Conservation (phyloP, 1,140 invertebrate genomes). For the Planococcus citri region DNA sequence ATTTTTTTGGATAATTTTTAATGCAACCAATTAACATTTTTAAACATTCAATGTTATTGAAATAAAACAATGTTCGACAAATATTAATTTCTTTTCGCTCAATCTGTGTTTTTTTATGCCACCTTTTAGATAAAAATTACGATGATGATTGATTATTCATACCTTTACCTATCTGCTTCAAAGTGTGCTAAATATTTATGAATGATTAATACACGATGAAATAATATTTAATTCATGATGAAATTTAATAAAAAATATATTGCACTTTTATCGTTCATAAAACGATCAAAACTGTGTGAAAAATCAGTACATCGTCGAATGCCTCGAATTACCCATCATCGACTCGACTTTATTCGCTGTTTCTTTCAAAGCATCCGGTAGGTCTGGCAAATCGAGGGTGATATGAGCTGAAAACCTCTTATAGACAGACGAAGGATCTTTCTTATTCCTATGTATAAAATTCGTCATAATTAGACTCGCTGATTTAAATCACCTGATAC, state of each 20-base stretch:
- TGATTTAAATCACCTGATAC: no score
- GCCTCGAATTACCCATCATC: conserved; percentile 43
- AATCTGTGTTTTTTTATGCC: no score
- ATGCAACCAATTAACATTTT: conserved; percentile 1
- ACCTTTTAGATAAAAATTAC: no score
- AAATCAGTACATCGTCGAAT: conserved; percentile 25
- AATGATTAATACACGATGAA: no score
- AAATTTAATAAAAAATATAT: no score
- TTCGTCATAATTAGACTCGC: no score
- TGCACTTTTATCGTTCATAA: no score
- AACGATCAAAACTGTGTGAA: no score
- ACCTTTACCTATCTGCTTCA: no score
- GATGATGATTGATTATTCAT: no score
- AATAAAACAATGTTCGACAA: not conserved
- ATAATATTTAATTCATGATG: no score
- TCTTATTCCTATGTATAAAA: not conserved
- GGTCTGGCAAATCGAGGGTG: conserved; percentile 60
- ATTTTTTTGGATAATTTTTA: not conserved
- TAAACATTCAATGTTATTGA: not conserved
- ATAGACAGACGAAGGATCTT: conserved; percentile 47
- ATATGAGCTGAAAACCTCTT: conserved; percentile 76
- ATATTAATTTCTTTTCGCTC: not conserved
- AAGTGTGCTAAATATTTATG: no score
- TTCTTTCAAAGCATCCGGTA: conserved; percentile 68
- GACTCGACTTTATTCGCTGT: conserved; percentile 69